phyloP scores from a whole-genome alignment of 2,113 vertebrate species.

The Eretmochelys imbricata region DNA sequence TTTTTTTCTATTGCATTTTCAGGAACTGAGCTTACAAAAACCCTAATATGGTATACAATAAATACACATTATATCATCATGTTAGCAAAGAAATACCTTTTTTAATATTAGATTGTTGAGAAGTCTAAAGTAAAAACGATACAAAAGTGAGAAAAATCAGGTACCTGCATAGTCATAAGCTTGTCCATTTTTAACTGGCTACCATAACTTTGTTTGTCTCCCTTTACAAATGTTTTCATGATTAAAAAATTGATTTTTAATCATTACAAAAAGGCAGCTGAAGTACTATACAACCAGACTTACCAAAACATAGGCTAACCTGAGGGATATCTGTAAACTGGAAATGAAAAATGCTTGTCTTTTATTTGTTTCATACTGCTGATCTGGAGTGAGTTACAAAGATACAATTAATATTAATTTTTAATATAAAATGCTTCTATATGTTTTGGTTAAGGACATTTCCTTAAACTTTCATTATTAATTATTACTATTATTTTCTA shows the following conservation, averaged over 20 bases:
- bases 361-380: neutral
- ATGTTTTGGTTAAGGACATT: neutral
- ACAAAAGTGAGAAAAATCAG: neutral
- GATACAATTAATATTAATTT: neutral
- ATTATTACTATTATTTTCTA: neutral
- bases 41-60: neutral
- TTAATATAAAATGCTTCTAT: neutral
- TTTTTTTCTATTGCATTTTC: neutral
- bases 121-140: neutral
- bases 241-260: neutral
- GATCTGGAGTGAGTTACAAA: neutral
- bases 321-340: neutral
- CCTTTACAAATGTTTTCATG: neutral
- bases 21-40: neutral
- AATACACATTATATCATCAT: neutral
- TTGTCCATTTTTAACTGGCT: neutral
- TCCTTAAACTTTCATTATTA: neutral
- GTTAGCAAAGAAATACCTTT: neutral
- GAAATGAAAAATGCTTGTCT: neutral
- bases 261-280: neutral
- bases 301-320: too few species aligned
- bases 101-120: neutral
- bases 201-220: neutral
- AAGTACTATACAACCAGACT: neutral
- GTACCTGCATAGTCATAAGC: neutral